Evolutionary conservation across 2,888 invertebrate genomes (phyloP).

Genomic region (Lucinisca nassula): DNA sequence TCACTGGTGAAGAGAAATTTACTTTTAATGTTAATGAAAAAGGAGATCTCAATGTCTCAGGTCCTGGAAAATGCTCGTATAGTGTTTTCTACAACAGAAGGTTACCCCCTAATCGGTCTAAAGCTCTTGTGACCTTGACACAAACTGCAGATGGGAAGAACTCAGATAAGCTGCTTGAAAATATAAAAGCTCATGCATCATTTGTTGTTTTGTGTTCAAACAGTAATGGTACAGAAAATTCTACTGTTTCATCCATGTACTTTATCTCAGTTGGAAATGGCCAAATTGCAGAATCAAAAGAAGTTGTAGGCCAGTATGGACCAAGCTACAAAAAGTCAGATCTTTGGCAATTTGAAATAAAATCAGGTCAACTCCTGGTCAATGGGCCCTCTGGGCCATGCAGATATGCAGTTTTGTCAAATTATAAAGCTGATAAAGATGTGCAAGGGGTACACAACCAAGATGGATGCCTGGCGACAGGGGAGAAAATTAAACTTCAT

Average conservation of each 20-base stretch:
- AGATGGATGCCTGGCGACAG: slow-evolving; percentile 71
- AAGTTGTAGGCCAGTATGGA: slow-evolving; percentile 64
- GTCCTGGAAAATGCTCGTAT: slow-evolving; percentile 64
- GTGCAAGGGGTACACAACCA: slow-evolving; percentile 36
- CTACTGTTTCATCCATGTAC: slow-evolving; percentile 75
- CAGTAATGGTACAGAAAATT: slow-evolving; percentile 74
- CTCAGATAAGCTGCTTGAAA: slow-evolving; percentile 44
- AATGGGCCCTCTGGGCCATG: slow-evolving; percentile 79
- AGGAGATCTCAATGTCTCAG: slow-evolving; percentile 59
- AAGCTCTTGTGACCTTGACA: slow-evolving; percentile 62
- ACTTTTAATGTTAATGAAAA: slow-evolving; percentile 57
- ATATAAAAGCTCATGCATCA: slow-evolving; percentile 44
- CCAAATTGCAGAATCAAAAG: slow-evolving; percentile 16
- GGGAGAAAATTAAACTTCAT: slow-evolving; percentile 55
- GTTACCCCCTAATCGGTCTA: not conserved
- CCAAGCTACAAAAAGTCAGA: slow-evolving; percentile 63
- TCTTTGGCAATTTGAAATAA: slow-evolving; percentile 75
- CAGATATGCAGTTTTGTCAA: slow-evolving; percentile 76
- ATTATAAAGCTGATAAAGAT: slow-evolving; percentile 39
- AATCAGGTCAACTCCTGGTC: slow-evolving; percentile 54
- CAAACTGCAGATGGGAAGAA: slow-evolving; percentile 68
- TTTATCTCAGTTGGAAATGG: slow-evolving; percentile 53
- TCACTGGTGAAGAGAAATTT: slow-evolving; percentile 78
- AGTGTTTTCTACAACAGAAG: slow-evolving; percentile 76
- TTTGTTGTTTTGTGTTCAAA: slow-evolving; percentile 78